These are phyloP conservation scores for Limnephilus auricula DNA, from an alignment of 2,888 invertebrate species.

Conservation along the genomic window DNA sequence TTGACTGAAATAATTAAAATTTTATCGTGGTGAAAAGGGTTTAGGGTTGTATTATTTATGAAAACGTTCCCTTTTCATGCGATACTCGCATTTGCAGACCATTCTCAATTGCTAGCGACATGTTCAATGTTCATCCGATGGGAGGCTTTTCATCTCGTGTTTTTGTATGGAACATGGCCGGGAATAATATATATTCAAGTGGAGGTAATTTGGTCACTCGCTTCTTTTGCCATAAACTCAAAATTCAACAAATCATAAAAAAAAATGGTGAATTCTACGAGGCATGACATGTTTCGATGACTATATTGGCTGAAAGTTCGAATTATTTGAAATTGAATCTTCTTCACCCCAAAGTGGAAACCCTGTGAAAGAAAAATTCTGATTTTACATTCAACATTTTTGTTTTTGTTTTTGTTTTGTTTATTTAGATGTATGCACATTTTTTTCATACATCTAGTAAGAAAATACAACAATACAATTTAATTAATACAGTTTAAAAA, in stretches of 20 bases:
- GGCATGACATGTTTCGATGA: background rate
- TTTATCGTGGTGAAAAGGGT: background rate
- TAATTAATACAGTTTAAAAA: too few relatives aligned
- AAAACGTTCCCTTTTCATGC: background rate
- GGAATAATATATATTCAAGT: too few relatives aligned
- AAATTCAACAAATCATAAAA: background rate
- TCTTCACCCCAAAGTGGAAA: too few relatives aligned
- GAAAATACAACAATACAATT: too few relatives aligned
- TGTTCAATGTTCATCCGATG: background rate
- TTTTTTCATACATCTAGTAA: too few relatives aligned
- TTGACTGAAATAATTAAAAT: background rate
- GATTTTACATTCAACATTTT: too few relatives aligned
- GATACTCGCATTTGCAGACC: background rate
- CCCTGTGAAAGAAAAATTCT: too few relatives aligned
- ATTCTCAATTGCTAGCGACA: background rate
- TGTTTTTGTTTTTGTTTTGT: too few relatives aligned
- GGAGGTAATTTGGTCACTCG: background rate
- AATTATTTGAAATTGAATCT: background rate
- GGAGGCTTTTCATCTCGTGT: background rate
- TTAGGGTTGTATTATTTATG: background rate
- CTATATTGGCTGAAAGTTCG: background rate
- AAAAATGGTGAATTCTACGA: background rate
- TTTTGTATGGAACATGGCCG: background rate
- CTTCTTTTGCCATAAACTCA: background rate
- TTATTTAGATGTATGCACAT: too few relatives aligned